Evolutionary conservation across 2,113 vertebrate genomes (phyloP).

Genomic region (Telmatochromis sp.): DNA sequence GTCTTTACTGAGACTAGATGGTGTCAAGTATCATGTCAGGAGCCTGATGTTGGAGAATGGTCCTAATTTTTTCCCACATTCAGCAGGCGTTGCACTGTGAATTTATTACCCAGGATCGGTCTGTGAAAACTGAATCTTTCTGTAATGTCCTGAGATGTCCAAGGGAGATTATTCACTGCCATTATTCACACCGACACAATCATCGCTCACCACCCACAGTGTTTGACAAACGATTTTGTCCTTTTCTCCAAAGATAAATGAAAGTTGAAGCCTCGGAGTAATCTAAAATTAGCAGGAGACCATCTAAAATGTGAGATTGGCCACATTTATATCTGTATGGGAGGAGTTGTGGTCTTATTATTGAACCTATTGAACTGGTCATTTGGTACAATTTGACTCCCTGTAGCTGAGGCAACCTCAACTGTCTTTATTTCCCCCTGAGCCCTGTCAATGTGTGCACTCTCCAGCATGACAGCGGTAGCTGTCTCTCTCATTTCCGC

Average conservation of each 20-base stretch:
- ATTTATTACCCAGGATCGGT: background rate
- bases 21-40: background rate
- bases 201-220: background rate
- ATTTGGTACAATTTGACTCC: background rate
- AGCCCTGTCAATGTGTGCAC: background rate
- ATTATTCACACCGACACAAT: background rate
- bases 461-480: background rate
- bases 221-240: background rate
- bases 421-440: background rate
- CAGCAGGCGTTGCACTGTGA: background rate
- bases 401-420: background rate
- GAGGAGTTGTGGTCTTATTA: background rate
- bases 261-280: background rate
- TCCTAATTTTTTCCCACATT: background rate
- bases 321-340: background rate
- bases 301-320: background rate
- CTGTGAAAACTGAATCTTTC: background rate
- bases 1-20: background rate
- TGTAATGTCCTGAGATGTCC: background rate
- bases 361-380: background rate
- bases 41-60: background rate
- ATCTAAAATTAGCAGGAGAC: background rate
- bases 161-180: background rate
- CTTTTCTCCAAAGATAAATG: background rate
- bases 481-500: constrained; percentile 29